Evolutionary conservation across 2,888 invertebrate genomes (phyloP).

Genomic region (Noctua janthe): DNA sequence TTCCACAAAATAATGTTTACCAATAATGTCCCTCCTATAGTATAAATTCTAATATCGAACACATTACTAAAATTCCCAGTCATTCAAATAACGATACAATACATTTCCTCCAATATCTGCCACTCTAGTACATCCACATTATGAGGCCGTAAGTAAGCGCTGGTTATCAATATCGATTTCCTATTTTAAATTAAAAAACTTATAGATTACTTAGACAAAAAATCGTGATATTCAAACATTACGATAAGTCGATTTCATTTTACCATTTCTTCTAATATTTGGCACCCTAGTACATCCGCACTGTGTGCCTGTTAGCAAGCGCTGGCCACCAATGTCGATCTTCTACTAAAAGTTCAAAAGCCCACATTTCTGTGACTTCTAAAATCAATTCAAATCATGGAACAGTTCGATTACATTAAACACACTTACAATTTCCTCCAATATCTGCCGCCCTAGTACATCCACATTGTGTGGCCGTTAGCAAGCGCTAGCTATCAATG

Average conservation of each 20-base stretch:
- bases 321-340: conserved; percentile 63
- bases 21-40: no score
- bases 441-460: conserved; percentile 44
- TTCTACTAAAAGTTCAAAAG: conserved; percentile 58
- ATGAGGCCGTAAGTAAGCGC: neutral
- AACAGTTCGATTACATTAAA: conserved; percentile 1
- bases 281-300: conserved; percentile 44
- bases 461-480: conserved; percentile 67
- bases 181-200: conserved; percentile 49
- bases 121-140: conserved; percentile 45
- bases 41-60: no score
- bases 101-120: neutral
- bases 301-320: neutral
- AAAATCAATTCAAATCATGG: neutral
- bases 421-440: neutral
- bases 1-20: no score
- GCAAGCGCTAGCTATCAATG: conserved; percentile 74
- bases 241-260: no score
- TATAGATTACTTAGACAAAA: no score
- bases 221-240: no score
- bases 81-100: no score
- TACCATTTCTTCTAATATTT: neutral
- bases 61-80: no score
- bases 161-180: conserved; percentile 66
- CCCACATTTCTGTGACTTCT: neutral